phyloP scores from a whole-genome alignment of 2,888 invertebrate genomes.

The Ichneumon xanthorius region DNA sequence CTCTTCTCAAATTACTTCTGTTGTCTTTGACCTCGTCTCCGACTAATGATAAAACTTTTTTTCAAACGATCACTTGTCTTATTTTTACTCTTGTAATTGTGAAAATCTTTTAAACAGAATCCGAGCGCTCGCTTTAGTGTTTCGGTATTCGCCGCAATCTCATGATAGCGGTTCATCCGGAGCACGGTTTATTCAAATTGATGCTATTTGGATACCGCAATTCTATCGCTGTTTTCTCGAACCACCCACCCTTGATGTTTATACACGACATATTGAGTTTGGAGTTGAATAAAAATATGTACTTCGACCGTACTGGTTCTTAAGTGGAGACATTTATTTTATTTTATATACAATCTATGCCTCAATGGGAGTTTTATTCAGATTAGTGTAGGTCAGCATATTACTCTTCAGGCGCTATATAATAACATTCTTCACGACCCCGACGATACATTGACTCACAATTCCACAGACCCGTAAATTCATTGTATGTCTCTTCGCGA shows the following conservation, averaged over 20 bases:
- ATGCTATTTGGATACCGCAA: not conserved
- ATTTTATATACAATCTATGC: slow-evolving; percentile 6
- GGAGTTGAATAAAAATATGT: not conserved
- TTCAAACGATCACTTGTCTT: slow-evolving; percentile 3
- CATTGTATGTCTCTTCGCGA: slow-evolving; percentile 20
- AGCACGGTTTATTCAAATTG: slow-evolving; percentile 20
- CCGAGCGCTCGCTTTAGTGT: not conserved
- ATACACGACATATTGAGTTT: not conserved
- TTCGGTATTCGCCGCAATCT: slow-evolving; percentile 20
- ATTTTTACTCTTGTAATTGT: not conserved
- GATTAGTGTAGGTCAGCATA: slow-evolving; percentile 46
- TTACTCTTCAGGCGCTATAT: slow-evolving; percentile 55
- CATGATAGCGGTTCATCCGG: not conserved
- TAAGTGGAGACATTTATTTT: not conserved
- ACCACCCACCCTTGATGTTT: not conserved
- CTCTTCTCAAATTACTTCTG: not conserved
- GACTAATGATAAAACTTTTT: not conserved
- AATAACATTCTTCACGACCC: slow-evolving; percentile 42
- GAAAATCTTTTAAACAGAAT: not conserved
- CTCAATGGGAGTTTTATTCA: slow-evolving; percentile 40
- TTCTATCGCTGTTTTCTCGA: not conserved
- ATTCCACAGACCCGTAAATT: slow-evolving; percentile 53
- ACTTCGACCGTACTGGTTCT: not conserved
- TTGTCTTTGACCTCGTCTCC: not conserved
- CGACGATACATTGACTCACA: slow-evolving; percentile 59